Base-by-base conservation (phyloP, 2,888 invertebrate genomes). In the Lasioglossum lativentre region DNA sequence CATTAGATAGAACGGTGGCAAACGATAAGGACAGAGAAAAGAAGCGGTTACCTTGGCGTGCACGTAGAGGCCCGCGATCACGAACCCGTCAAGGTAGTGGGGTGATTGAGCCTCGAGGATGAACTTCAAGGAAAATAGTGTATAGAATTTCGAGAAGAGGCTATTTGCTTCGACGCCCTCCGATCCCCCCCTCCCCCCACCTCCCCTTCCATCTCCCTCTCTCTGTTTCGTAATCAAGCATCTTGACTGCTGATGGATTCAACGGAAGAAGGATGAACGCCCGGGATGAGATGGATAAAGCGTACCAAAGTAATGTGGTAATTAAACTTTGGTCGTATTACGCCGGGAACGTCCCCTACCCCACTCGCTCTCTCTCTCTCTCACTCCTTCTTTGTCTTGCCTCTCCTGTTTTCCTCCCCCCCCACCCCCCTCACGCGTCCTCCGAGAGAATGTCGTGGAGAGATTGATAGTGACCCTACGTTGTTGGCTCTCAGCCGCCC, bases 271-370 rank as follows among this genome's bases (percentile, higher is more conserved):
- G 86, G 85, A 81, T 80, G 80, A 80, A 80, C 79, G 80, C 80
- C 77, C 63, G 81, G 81, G 83, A 82, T 83, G 82, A 82, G 89
- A 87, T 85, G 91, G 86, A 88, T 89, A 88, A 85, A 86, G 80
- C 87, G 82, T 87, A 90, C 90, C 89, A 88, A 93, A 93, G 94
- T 94, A 94, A 93, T 92, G 93, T 90, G 93, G 93, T 94, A 94
- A 94, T 95, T 94, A 95, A 95, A 95, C 93, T 94, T 94, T 93
- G 93, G 91, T 92, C 93, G 92, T 92, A 93, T 94, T 94, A 94
- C 92, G 91, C 56, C 45, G n/a, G 40, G 30, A 30, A 85, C 80
- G 83, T 86, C 75, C 90, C 79, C 81, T 66, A 27, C 59, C 88
- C 80, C 23, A 30, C 63, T 75, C 66, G 77, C 42, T 70, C 23